These are phyloP conservation scores for Corythornis vintsioides DNA, from an alignment of 2,113 vertebrate species.

Conservation along the genomic window DNA sequence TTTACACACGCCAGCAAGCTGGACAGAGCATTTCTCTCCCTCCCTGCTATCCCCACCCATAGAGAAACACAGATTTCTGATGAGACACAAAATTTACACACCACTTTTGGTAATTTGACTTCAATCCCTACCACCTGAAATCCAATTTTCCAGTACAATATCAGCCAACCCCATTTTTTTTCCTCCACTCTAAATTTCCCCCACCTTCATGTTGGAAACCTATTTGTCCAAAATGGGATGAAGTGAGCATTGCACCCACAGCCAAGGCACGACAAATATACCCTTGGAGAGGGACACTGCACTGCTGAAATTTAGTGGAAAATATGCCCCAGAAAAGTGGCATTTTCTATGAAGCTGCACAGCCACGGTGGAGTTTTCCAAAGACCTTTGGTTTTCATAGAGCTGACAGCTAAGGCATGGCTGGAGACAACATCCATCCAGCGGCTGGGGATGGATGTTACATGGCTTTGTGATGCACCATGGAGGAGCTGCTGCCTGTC, in stretches of 20 bases:
- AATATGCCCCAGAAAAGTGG: not conserved
- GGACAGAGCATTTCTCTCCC: not conserved
- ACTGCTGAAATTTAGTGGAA: not conserved
- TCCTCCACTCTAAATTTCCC: not conserved
- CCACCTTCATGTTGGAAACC: not conserved
- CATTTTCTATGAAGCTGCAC: not conserved
- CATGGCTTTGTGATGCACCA: not conserved
- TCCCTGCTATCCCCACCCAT: not conserved
- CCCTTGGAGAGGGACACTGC: not conserved
- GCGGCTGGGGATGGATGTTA: not conserved
- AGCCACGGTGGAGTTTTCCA: not conserved
- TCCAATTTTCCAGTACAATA: not conserved
- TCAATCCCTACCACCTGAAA: not conserved
- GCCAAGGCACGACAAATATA: fast-evolving
- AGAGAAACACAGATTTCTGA: not conserved
- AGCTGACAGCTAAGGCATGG: not conserved
- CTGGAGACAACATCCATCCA: not conserved
- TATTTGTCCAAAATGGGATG: not conserved
- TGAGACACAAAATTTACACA: not conserved
- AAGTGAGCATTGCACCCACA: fast-evolving
- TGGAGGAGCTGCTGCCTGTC: not conserved
- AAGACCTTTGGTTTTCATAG: not conserved
- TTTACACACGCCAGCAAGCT: not conserved
- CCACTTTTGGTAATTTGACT: not conserved
- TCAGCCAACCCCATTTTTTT: not conserved